A percentile compares a stretch with the other conserved stretches of the same genome.
Conservation (phyloP, 2,888 invertebrate genomes). For the Chrysolina americana region DNA sequence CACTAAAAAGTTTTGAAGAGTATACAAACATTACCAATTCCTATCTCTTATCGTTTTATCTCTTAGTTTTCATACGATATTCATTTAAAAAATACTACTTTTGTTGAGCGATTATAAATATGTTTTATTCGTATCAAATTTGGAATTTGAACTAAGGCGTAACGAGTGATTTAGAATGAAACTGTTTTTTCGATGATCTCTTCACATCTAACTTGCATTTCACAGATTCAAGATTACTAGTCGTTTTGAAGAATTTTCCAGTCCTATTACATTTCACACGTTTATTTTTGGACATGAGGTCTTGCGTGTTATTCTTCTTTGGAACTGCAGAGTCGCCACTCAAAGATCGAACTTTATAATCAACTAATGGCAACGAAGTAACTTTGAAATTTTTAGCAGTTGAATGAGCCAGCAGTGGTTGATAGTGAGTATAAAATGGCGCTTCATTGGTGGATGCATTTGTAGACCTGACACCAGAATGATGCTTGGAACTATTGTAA, state of each 20-base stretch:
- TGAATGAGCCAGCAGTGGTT: neutral
- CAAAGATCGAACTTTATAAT: constrained; percentile 50
- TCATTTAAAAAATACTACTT: too few species aligned
- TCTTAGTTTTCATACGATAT: too few species aligned
- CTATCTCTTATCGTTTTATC: too few species aligned
- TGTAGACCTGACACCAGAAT: constrained; percentile 6
- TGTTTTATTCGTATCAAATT: constrained; percentile 14
- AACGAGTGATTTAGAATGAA: constrained; percentile 25
- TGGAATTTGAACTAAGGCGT: constrained; percentile 8
- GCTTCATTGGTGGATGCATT: constrained; percentile 41
- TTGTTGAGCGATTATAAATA: neutral
- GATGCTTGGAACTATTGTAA: neutral
- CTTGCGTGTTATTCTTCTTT: constrained; percentile 17
- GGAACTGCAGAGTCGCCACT: constrained; percentile 31
- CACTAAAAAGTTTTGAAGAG: too few species aligned
- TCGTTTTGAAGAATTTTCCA: constrained; percentile 35
- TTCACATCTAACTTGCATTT: constrained; percentile 17
- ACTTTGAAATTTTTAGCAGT: constrained; percentile 36
- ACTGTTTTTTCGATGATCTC: constrained; percentile 26
- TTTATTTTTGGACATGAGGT: constrained; percentile 29
- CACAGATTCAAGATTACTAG: constrained; percentile 34
- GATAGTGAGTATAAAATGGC: constrained; percentile 46
- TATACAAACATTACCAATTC: too few species aligned
- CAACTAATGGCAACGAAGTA: constrained; percentile 49
- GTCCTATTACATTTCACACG: constrained; percentile 28